These are phyloP conservation scores for Irena cyanogastra DNA, from an alignment of 2,113 vertebrate species.

Conservation along the genomic window DNA sequence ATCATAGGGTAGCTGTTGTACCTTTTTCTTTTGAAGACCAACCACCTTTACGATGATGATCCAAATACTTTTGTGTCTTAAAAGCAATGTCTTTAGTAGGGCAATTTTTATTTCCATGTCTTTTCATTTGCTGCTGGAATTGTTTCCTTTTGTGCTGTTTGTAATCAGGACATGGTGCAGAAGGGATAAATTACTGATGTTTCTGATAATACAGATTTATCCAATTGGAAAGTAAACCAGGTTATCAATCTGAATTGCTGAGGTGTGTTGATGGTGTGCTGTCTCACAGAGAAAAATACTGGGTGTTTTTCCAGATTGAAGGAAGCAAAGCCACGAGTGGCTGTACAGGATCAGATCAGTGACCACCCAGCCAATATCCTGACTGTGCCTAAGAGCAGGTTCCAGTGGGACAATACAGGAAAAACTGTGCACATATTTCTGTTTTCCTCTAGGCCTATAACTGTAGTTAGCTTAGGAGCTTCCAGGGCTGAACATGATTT, in stretches of 20 bases:
- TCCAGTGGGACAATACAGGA: neutral
- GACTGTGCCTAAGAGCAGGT: neutral
- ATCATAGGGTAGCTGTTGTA: neutral
- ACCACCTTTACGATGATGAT: neutral
- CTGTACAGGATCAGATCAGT: slow-evolving; percentile 12
- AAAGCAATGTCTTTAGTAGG: neutral
- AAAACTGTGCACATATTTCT: neutral
- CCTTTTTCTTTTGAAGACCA: neutral
- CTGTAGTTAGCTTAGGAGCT: neutral
- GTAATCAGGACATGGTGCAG: neutral
- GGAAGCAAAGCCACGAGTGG: neutral
- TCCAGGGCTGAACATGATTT: neutral
- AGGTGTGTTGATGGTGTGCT: neutral
- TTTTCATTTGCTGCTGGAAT: slow-evolving; percentile 24
- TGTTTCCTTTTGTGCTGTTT: slow-evolving; percentile 9
- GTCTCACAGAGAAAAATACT: neutral
- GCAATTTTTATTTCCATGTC: slow-evolving; percentile 7
- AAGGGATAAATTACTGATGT: slow-evolving; percentile 14
- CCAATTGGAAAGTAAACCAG: slow-evolving; percentile 5
- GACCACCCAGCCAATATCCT: neutral
- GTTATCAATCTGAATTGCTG: neutral
- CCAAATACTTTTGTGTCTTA: neutral
- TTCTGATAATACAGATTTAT: neutral
- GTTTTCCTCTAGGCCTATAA: neutral
- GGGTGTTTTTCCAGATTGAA: slow-evolving; percentile 10